Evolutionary conservation across 2,888 invertebrate species (phyloP).

Genomic region (Pyrrhia umbra): DNA sequence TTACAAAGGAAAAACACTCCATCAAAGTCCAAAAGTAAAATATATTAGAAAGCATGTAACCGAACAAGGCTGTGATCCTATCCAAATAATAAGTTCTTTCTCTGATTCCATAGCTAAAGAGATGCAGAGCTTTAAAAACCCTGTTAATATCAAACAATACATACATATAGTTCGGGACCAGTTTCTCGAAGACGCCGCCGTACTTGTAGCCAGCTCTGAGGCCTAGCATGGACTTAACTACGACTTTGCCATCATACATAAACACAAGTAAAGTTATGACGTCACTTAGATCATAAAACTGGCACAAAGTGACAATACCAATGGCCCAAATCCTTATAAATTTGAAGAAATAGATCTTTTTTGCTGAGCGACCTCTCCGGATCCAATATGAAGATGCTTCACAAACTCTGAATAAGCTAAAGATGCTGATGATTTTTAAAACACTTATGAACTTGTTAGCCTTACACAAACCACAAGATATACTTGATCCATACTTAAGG

Average conservation of each 20-base stretch:
- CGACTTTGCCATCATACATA: neutral
- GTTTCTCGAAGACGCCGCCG: neutral
- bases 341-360: neutral
- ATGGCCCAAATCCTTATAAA: neutral
- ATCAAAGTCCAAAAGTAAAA: constrained; percentile 1
- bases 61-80: neutral
- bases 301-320: neutral
- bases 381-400: neutral
- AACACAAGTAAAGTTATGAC: neutral
- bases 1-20: neutral
- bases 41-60: neutral
- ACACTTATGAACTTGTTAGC: neutral
- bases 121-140: neutral
- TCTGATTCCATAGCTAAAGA: neutral
- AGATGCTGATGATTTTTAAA: neutral
- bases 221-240: neutral
- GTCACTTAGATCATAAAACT: neutral
- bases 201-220: neutral
- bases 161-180: neutral
- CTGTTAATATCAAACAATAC: neutral
- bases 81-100: neutral
- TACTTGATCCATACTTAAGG: constrained; percentile 19
- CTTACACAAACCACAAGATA: constrained; percentile 26
- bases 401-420: neutral
- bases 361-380: neutral